phyloP scores from a whole-genome alignment of 2,797 vertebrate genomes.

The Capromys pilorides region DNA sequence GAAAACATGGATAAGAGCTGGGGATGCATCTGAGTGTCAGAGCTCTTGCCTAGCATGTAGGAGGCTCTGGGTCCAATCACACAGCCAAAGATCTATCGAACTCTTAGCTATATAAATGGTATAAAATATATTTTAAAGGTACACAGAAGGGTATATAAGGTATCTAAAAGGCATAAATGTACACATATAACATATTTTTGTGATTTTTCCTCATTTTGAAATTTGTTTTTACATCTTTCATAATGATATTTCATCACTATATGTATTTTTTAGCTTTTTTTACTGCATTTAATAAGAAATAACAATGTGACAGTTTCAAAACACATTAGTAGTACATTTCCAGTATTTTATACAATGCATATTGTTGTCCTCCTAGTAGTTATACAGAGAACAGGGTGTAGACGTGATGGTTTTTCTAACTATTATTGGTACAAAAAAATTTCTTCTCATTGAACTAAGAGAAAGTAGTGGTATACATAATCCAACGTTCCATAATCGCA shows the following conservation, averaged over 20 bases:
- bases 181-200: constrained; percentile 31
- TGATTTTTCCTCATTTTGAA: constrained; percentile 47
- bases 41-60: background rate
- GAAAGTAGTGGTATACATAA: no score
- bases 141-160: background rate
- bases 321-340: no score
- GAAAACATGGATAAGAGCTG: background rate
- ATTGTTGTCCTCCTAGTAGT: no score
- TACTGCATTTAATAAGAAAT: no score
- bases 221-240: constrained; percentile 28
- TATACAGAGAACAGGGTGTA: no score
- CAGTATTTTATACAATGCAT: no score
- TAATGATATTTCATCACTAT: constrained; percentile 39
- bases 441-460: no score
- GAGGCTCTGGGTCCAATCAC: background rate
- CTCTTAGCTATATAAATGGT: constrained; percentile 8
- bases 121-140: constrained; percentile 1
- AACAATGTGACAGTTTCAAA: no score
- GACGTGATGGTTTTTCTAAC: no score
- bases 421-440: no score
- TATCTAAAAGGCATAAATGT: background rate
- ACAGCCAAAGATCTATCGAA: background rate
- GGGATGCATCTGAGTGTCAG: background rate
- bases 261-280: no score
- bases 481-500: no score